Percentiles rank a stretch among this genome's conserved stretches.
Conservation (phyloP, 2,888 invertebrate species). For the Sinodicranocentrus sp. region DNA sequence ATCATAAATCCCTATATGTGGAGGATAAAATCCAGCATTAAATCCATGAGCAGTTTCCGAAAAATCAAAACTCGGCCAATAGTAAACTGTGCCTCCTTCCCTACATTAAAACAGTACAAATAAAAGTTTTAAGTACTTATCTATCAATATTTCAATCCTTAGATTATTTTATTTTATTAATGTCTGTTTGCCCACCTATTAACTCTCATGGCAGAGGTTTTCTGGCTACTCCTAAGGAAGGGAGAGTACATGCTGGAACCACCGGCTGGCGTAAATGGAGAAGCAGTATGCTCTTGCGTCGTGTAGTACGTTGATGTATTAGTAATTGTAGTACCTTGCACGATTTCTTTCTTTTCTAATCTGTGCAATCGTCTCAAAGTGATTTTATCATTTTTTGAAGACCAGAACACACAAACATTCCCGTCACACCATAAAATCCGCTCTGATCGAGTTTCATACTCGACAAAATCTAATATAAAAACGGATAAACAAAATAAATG, state of each 20-base stretch:
- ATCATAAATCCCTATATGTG: constrained; percentile 76
- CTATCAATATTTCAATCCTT: background rate
- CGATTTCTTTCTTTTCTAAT: constrained; percentile 69
- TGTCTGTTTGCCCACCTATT: constrained; percentile 56
- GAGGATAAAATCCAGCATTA: constrained; percentile 75
- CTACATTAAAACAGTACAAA: constrained; percentile 35
- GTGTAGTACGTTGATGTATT: constrained; percentile 70
- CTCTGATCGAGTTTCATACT: constrained; percentile 71
- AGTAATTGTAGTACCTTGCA: constrained; percentile 63
- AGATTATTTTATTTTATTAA: too few species aligned
- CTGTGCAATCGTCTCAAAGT: constrained; percentile 68
- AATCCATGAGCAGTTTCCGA: constrained; percentile 69
- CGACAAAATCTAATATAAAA: constrained; percentile 67
- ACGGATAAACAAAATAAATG: constrained; percentile 8
- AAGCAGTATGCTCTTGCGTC: constrained; percentile 59
- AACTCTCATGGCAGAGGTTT: constrained; percentile 64
- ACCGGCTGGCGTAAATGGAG: constrained; percentile 68
- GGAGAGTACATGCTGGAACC: constrained; percentile 67
- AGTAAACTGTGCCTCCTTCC: constrained; percentile 73
- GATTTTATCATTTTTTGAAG: constrained; percentile 71
- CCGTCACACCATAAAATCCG: constrained; percentile 71
- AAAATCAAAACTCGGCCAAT: constrained; percentile 75
- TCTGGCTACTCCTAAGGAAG: constrained; percentile 47
- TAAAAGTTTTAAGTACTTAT: background rate
- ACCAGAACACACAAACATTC: constrained; percentile 76